Evolutionary conservation across 2,113 vertebrate genomes (phyloP).

Genomic region (Toxotes chatareus): DNA sequence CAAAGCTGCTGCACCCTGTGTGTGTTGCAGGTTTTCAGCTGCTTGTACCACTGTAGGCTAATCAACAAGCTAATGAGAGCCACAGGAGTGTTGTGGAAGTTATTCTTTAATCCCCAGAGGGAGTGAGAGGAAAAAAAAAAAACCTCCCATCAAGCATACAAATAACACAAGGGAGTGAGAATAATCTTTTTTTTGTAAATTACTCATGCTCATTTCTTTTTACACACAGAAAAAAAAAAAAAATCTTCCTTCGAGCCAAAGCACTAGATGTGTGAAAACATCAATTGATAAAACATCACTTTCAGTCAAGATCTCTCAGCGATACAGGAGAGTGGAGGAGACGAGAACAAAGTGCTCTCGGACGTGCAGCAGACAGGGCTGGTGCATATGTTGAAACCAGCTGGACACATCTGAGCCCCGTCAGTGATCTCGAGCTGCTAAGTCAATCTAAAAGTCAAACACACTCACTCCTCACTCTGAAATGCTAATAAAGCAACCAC

Average conservation of each 20-base stretch:
- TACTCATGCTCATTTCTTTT: slow-evolving; percentile 13
- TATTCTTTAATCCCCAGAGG: slow-evolving; percentile 30
- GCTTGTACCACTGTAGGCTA: slow-evolving; percentile 45
- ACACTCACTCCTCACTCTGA: slow-evolving; percentile 35
- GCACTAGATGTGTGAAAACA: slow-evolving; percentile 35
- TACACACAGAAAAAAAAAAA: slow-evolving; percentile 6
- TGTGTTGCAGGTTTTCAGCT: slow-evolving; percentile 48
- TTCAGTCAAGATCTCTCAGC: slow-evolving; percentile 25
- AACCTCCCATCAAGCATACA: slow-evolving; percentile 39
- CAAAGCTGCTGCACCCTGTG: slow-evolving; percentile 42
- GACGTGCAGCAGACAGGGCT: slow-evolving; percentile 24
- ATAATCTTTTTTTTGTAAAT: slow-evolving; percentile 1
- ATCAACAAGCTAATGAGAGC: slow-evolving; percentile 29
- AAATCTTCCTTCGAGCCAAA: slow-evolving; percentile 26
- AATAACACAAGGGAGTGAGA: slow-evolving; percentile 29
- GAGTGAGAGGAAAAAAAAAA: neutral
- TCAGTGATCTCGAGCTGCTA: slow-evolving; percentile 44
- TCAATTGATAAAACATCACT: slow-evolving; percentile 42
- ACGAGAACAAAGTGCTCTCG: slow-evolving; percentile 20
- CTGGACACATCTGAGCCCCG: slow-evolving; percentile 46
- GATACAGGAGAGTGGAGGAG: slow-evolving; percentile 15
- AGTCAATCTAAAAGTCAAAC: slow-evolving; percentile 66
- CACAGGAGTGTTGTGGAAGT: slow-evolving; percentile 38
- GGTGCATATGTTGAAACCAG: slow-evolving; percentile 65
- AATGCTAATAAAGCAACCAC: slow-evolving; percentile 53